Evolutionary conservation across 2,113 vertebrate genomes (phyloP), one percentile per base, ranked within the genome.

Genomic region (Cariama cristata): DNA sequence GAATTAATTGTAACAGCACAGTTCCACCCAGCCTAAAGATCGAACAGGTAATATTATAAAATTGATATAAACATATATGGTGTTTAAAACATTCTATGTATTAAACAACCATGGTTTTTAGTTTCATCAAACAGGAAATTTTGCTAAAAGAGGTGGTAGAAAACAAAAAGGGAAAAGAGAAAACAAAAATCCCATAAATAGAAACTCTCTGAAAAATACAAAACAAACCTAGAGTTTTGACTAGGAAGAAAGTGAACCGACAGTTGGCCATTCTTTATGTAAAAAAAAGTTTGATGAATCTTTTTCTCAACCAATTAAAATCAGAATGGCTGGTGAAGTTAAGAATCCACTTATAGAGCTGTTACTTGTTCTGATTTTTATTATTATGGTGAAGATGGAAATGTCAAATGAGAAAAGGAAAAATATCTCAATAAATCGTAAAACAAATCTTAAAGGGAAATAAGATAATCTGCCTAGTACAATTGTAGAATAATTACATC

Each of bases 401-500:
- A 69, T 5, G 3, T 26, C 45, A 69, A 72, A 62, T 16, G 4
- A 59, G n/a, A 52, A 58, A 75, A 88, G 32, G 17, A 76, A 68
- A 83, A 83, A 69, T 27, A 44, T 13, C 72, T 49, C 72, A 87
- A 12, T 40, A 86, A 75, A 86, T 24, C n/a, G 2, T 22, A 55
- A 55, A 24, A 28, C 24, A 44, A 40, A 80, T 71, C 28, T 40
- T 83, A 18, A 52, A 69, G 30, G 9, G 18, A 77, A 83, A 28
- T 19, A 47, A 74, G 22, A 69, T 21, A 28, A 90, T 30, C n/a
- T 55, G 40, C 26, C 40, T 38, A 59, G 16, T 12, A 59, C 15
- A 63, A 32, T 0, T 35, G 55, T 1, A 35, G 28, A 62, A 42
- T 33, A 64, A 80, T 40, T 17, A 0, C 5, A 56, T 26, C 21